Evolutionary conservation across 2,113 vertebrate species (phyloP).

Genomic region (Phycodurus eques): DNA sequence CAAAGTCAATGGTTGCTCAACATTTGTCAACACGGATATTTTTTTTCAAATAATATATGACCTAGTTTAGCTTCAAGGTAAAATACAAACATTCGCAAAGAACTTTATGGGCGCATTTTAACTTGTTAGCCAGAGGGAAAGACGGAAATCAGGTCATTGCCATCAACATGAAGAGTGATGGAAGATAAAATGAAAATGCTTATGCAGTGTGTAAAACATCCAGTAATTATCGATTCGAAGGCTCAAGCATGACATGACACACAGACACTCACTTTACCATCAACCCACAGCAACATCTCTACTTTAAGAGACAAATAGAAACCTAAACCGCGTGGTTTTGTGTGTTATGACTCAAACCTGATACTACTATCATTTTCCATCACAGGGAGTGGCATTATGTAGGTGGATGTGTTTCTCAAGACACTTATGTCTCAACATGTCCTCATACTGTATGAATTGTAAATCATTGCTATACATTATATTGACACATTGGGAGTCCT

Average conservation of each 20-base stretch:
- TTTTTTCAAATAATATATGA: neutral
- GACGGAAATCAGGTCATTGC: conserved; percentile 10
- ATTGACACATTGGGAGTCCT: no score
- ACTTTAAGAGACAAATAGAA: conserved; percentile 60
- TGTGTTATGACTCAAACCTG: conserved; percentile 52
- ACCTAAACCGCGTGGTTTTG: conserved; percentile 23
- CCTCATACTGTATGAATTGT: neutral
- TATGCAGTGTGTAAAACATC: neutral
- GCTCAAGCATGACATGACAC: conserved; percentile 24
- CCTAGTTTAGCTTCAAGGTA: neutral
- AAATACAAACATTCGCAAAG: neutral
- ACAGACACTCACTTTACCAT: conserved; percentile 37
- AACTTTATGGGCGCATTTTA: neutral
- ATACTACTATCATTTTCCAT: conserved; percentile 73
- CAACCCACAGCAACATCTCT: conserved; percentile 41
- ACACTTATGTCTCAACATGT: neutral
- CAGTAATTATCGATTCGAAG: neutral
- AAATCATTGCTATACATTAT: neutral
- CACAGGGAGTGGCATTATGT: conserved; percentile 44
- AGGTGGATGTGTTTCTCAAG: conserved; percentile 27
- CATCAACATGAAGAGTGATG: neutral
- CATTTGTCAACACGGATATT: neutral
- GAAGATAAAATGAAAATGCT: conserved; percentile 16
- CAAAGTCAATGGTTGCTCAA: neutral
- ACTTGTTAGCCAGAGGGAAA: neutral